Evolutionary conservation across 2,888 invertebrate species (phyloP), one percentile per base, ranked within the genome.

Genomic region (Phortica magna): DNA sequence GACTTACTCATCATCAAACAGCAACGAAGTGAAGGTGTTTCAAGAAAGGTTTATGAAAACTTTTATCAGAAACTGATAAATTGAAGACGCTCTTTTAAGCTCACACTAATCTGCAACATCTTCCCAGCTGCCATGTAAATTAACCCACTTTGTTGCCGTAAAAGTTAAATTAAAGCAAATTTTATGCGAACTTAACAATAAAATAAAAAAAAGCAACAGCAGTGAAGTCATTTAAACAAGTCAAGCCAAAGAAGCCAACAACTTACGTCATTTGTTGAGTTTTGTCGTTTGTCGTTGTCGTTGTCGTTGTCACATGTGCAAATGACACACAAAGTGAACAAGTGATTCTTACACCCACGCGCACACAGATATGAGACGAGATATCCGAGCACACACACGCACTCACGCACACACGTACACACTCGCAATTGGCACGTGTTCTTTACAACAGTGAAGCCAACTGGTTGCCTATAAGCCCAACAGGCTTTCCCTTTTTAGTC

Each of bases 381-480:
- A 48, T 48, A 48, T 14, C 7, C 31, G 31, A 55, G 14, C 57
- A 41, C 31, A 39, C 53, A 42, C n/a, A n/a, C n/a, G n/a, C n/a
- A n/a, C n/a, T n/a, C 57, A 41, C 31, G 7, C 53, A 42, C 48
- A 10, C 73, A 61, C 41, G 19, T 17, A 73, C 73, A 53, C 42
- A 70, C 19, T 68, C 68, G 55, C 31, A 31, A 42, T 42, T 41
- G 68, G 17, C 53, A 75, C 75, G 75, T 75, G 74, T 65, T 74
- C 72, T 57, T 57, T 53, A 48, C 7, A 41, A 41, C 14, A 42
- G 42, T 43, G 67, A 43, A 67, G 67, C 43, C 43, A 12, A 48
- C 14, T 14, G 14, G 14, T 14, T 48, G 48, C 48, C 48, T 48
- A 12, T 48, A 48, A 48, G 48, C 48, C 48, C 48, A 48, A 48